These are phyloP conservation scores for Rhyacichthys aspro DNA, from an alignment of 2,797 vertebrate species.

Conservation along the genomic window DNA sequence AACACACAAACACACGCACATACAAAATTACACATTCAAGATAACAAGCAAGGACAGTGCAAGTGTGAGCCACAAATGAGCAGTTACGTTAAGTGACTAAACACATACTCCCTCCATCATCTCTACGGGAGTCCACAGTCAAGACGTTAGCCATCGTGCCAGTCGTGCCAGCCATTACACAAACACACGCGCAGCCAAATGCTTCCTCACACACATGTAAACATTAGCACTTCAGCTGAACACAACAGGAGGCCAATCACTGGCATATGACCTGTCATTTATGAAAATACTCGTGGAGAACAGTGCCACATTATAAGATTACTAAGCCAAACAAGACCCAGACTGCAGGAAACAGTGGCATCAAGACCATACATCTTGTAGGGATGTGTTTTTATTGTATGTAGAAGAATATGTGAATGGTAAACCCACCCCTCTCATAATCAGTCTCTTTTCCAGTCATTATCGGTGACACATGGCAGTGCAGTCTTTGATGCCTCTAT, in stretches of 20 bases:
- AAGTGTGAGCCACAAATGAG: constrained; percentile 78
- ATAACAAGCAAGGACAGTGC: constrained; percentile 74
- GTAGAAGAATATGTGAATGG: not conserved
- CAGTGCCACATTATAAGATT: not conserved
- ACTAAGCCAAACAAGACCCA: constrained; percentile 10
- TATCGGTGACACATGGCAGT: constrained; percentile 30
- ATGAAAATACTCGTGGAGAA: constrained; percentile 1
- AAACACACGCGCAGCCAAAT: constrained; percentile 34
- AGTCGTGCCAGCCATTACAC: constrained; percentile 54
- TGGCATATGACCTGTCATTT: constrained; percentile 30
- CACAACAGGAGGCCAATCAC: constrained; percentile 33
- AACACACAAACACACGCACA: constrained; percentile 17
- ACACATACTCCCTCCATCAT: constrained; percentile 78
- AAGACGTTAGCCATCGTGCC: constrained; percentile 47
- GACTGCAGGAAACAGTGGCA: constrained; percentile 7
- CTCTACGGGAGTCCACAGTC: constrained; percentile 72
- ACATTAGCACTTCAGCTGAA: constrained; percentile 34
- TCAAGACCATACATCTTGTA: too few species aligned
- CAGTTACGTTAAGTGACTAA: constrained; percentile 84
- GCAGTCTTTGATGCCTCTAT: constrained; percentile 26
- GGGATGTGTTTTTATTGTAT: too few species aligned
- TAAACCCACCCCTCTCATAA: not conserved
- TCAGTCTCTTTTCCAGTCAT: constrained; percentile 9
- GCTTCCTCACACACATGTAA: constrained; percentile 46
- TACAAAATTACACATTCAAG: constrained; percentile 53